These are phyloP conservation scores for Drosophila pseudotakahashii DNA, from an alignment of 2,888 invertebrate genomes.

Conservation along the genomic window DNA sequence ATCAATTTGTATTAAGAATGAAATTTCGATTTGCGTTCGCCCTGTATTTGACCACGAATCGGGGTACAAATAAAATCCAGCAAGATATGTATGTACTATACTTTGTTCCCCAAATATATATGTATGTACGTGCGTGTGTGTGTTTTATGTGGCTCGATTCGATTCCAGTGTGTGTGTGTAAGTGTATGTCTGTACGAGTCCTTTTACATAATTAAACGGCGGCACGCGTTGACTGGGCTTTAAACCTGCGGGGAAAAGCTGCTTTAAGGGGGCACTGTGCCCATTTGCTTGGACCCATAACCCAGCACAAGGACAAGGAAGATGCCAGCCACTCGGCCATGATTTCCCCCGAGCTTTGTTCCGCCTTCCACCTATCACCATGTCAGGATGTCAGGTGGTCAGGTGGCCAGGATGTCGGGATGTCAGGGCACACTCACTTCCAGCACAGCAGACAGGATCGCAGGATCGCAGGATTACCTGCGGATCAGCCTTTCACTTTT, in stretches of 20 bases:
- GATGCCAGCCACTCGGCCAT: constrained; percentile 66
- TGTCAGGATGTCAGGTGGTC: constrained; percentile 38
- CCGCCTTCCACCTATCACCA: constrained; percentile 70
- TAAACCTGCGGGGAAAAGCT: constrained; percentile 45
- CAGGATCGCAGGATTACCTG: constrained; percentile 12
- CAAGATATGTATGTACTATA: constrained; percentile 49
- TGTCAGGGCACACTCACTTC: constrained; percentile 10
- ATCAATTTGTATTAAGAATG: constrained; percentile 75
- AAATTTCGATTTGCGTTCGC: constrained; percentile 65
- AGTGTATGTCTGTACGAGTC: constrained; percentile 16
- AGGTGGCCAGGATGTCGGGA: background rate
- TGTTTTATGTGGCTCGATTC: constrained; percentile 21
- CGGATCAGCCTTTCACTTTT: constrained; percentile 8
- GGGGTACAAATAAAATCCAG: constrained; percentile 40
- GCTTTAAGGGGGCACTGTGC: constrained; percentile 46
- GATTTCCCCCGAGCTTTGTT: constrained; percentile 73
- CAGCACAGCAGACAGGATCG: constrained; percentile 14
- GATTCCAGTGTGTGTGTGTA: constrained; percentile 15
- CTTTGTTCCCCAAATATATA: background rate
- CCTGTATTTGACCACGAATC: constrained; percentile 36
- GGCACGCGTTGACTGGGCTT: constrained; percentile 67
- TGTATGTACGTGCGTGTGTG: constrained; percentile 4
- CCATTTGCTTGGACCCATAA: constrained; percentile 39
- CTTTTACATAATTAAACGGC: constrained; percentile 80
- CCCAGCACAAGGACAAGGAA: constrained; percentile 25